phyloP scores from a whole-genome alignment of 1,140 invertebrate species.

The Pachypsylla venusta region DNA sequence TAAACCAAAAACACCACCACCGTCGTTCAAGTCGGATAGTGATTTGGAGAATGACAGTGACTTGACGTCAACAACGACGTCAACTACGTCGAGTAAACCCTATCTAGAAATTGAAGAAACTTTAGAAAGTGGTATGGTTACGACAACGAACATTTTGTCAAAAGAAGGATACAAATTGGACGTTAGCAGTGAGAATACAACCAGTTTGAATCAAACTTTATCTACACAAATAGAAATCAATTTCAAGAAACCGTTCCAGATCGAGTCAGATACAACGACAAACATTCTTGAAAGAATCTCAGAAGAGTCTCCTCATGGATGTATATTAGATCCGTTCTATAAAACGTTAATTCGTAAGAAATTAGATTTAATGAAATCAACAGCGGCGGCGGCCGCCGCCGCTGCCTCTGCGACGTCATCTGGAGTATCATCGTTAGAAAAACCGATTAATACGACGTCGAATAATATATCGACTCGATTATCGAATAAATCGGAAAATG shows the following conservation, averaged over 20 bases:
- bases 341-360: not conserved
- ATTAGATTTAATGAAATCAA: not conserved
- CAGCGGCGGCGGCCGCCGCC: no score
- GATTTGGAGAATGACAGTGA: conserved; percentile 4
- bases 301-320: not conserved
- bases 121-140: no score
- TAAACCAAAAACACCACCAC: conserved; percentile 18
- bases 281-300: conserved; percentile 3
- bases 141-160: no score
- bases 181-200: not conserved
- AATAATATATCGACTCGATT: no score
- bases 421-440: no score
- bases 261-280: not conserved
- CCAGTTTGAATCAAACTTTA: no score
- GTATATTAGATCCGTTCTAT: not conserved
- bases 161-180: not conserved
- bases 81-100: not conserved
- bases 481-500: no score
- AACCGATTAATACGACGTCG: no score
- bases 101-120: not conserved
- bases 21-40: not conserved
- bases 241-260: conserved; percentile 4
- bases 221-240: not conserved
- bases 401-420: not conserved
- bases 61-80: no score